Conservation (phyloP, 2,113 vertebrate genomes). For the Harpagus bidentatus region DNA sequence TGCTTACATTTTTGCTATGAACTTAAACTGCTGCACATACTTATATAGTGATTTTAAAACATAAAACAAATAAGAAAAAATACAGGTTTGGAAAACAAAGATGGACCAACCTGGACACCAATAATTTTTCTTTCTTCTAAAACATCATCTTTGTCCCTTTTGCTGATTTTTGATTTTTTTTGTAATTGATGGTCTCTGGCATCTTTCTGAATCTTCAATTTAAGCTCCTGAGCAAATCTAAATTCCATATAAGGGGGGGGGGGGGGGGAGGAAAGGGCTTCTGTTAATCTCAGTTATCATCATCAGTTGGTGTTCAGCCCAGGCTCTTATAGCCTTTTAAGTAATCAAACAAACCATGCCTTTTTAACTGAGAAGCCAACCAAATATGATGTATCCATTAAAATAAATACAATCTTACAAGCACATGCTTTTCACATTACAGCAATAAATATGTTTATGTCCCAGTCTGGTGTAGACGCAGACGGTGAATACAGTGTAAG, state of each 20-base stretch:
- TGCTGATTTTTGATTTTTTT: constrained; percentile 74
- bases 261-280: background rate
- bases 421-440: background rate
- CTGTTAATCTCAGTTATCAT: background rate
- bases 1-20: background rate
- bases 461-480: background rate
- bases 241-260: background rate
- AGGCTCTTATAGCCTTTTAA: background rate
- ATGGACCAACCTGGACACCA: constrained; percentile 64
- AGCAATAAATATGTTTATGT: background rate
- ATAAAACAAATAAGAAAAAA: background rate
- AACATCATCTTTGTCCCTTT: constrained; percentile 71
- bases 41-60: background rate
- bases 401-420: background rate
- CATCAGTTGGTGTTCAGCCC: background rate
- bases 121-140: constrained; percentile 70
- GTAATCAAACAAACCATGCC: background rate
- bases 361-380: background rate
- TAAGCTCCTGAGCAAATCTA: constrained; percentile 83
- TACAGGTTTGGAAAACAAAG: background rate
- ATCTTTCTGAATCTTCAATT: constrained; percentile 81
- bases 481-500: background rate
- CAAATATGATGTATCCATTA: background rate
- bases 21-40: background rate
- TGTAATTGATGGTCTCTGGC: constrained; percentile 72